Evolutionary conservation across 2,888 invertebrate species (phyloP), one percentile per base, ranked within the genome.

Genomic region (Teleiodes luculella): DNA sequence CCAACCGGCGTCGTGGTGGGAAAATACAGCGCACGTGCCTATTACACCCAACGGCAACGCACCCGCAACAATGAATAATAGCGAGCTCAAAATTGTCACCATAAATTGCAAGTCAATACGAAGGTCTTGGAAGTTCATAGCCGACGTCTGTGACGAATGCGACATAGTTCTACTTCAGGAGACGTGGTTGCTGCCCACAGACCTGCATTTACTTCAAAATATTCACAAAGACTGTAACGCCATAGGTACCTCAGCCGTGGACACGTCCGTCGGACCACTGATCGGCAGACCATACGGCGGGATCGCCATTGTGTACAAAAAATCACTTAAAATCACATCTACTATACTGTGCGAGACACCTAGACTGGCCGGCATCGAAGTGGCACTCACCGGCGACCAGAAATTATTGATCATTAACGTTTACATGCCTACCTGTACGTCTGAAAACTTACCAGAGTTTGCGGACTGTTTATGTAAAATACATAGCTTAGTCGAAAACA

Each of bases 211-310:
- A 14, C 14, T 41, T 7, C 41, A 41, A 20, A 20, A 6, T 14
- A 8, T 43, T n/a, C 43, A 43, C 20, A 43, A 24, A 3, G 43
- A 43, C 3, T 43, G 2, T 10, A 24, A 43, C 43, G 24, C 43
- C 3, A n/a, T 43, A n/a, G 43, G 43, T n/a, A 43, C 43, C 3
- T 43, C 43, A 24, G 43, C 43, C 11, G 43, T 43, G n/a, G 43
- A 43, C n/a, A 43, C 28, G 1, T 24, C 43, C 2, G 20, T 14
- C n/a, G 37, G 37, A 3, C 37, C 2, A 8, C 37, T 37, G 2
- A 8, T 37, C 3, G 37, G 37, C 3, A 2, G 37, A 3, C 37
- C 43, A 1, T 28, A 43, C 7, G 43, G 43, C 11, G 43, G 43
- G 3, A 11, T 43, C n/a, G 43, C 43, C 24, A 24, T 43, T 24